Conservation (phyloP, 2,113 vertebrate species). For the Scomber scombrus region DNA sequence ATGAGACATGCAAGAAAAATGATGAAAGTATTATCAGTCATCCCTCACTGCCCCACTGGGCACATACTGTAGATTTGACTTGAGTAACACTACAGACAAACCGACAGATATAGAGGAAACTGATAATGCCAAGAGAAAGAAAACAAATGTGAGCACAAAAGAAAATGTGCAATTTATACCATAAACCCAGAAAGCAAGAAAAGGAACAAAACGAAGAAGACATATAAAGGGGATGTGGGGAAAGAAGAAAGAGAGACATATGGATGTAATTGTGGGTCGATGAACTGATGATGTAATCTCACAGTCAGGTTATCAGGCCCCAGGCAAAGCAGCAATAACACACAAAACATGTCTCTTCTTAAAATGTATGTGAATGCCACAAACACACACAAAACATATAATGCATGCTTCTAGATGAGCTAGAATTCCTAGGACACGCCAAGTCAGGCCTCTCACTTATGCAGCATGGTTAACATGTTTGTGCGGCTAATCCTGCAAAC, state of each 20-base stretch:
- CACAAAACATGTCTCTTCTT: conserved; percentile 66
- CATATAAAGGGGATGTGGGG: conserved; percentile 15
- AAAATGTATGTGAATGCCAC: conserved; percentile 48
- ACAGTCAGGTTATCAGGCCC: conserved; percentile 82
- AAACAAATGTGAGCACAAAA: neutral
- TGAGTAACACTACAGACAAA: conserved; percentile 18
- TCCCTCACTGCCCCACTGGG: conserved; percentile 29
- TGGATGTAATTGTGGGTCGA: conserved; percentile 78
- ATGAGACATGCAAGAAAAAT: conserved; percentile 27
- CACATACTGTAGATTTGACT: conserved; percentile 21
- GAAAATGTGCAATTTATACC: neutral
- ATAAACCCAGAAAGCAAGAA: conserved; percentile 8
- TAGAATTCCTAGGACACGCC: conserved; percentile 18
- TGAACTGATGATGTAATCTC: conserved; percentile 81
- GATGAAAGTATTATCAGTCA: conserved; percentile 32
- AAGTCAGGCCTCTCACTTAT: conserved; percentile 18
- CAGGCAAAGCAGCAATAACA: conserved; percentile 68
- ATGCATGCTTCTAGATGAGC: conserved; percentile 27
- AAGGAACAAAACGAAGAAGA: conserved; percentile 22
- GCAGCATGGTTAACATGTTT: conserved; percentile 43
- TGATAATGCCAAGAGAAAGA: conserved; percentile 3
- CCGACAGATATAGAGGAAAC: neutral
- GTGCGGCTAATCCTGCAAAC: conserved; percentile 47
- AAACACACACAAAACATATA: conserved; percentile 10
- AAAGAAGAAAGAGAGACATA: conserved; percentile 55